A percentile compares a stretch with the other conserved stretches of the same genome.
Evolutionary conservation across 1,140 invertebrate species (phyloP).

Genomic region (Cryptotermes secundus): DNA sequence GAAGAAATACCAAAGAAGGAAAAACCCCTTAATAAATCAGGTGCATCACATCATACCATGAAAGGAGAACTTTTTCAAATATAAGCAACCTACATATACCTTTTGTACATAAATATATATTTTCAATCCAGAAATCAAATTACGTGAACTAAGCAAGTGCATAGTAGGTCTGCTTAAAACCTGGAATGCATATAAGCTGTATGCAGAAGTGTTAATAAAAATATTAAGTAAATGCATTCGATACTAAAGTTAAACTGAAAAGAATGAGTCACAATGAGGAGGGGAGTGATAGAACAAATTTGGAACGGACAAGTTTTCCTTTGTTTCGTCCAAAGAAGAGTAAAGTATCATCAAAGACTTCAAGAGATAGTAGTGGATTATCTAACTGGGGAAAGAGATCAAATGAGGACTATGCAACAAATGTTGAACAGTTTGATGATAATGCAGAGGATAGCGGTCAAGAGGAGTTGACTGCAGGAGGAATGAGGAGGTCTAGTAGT

Average conservation of each 20-base stretch:
- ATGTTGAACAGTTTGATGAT: neutral
- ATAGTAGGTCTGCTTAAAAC: slow-evolving; percentile 6
- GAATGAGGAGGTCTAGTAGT: neutral
- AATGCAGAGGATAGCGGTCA: slow-evolving; percentile 15
- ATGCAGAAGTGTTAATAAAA: neutral
- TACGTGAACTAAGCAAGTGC: neutral
- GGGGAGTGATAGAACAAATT: slow-evolving; percentile 9
- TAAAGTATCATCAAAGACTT: slow-evolving; percentile 21
- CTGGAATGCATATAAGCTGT: neutral
- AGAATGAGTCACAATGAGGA: slow-evolving; percentile 33
- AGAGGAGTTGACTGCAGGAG: neutral
- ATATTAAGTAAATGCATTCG: slow-evolving; percentile 7
- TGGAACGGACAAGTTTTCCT: slow-evolving; percentile 31
- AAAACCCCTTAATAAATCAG: slow-evolving; percentile 7
- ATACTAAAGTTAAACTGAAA: slow-evolving; percentile 10
- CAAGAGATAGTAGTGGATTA: neutral
- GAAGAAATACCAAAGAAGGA: slow-evolving; percentile 28
- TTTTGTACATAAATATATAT: slow-evolving; percentile 21
- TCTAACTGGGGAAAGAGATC: neutral
- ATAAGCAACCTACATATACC: slow-evolving; percentile 23
- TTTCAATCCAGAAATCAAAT: slow-evolving; percentile 23
- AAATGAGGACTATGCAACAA: neutral
- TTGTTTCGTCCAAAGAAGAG: slow-evolving; percentile 32
- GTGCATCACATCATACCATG: slow-evolving; percentile 6
- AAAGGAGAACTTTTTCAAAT: neutral